Evolutionary conservation across 1,140 invertebrate genomes (phyloP), one percentile per base, ranked within the genome.

Genomic region (Saccostrea echinata): DNA sequence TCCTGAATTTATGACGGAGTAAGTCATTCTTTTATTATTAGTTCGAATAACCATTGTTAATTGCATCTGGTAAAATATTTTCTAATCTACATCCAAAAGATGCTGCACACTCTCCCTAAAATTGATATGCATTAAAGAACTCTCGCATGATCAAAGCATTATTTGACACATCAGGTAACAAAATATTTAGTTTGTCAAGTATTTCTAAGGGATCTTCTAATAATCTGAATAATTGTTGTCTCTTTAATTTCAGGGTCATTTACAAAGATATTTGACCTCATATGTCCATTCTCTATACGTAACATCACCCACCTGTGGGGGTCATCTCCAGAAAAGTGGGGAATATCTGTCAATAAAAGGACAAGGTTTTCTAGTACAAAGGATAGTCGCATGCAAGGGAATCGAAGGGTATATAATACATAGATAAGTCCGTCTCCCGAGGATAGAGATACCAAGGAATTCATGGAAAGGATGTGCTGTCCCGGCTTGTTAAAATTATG

Each of bases 1-100:
- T 76, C 86, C 86, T 82, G 57, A 86, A 86, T 51, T 86, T 86
- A 51, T 43, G 53, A 13, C 86, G 24, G 3, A 86, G 27, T 76
- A 86, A 53, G 6, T 86, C 80, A 83, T 86, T 53, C 55, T 87
- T 87, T 68, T 30, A n/a, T 12, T 16, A 33, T n/a, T 33, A 16
- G 33, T 52, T 27, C 16, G 84, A 12, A 84, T 87, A 57, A n/a
- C 86, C 81, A 27, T 24, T 12, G 6, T 87, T 80, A 12, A 87
- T 71, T n/a, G 86, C 86, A 51, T 55, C 53, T 52, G 68, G 86
- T 35, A 84, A 52, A 18, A 87, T 21, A 18, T 24, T 64, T 43
- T 86, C 85, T 51, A 86, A 27, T 30, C 55, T 71, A 16, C 52
- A 61, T 27, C 84, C 84, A 76, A 61, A 86, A 3, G 16, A 30